Percentiles rank a stretch among this genome's conserved stretches.
These are phyloP conservation scores for Odobenus rosmarus DNA, from an alignment of 2,113 vertebrate genomes.

Conservation along the genomic window DNA sequence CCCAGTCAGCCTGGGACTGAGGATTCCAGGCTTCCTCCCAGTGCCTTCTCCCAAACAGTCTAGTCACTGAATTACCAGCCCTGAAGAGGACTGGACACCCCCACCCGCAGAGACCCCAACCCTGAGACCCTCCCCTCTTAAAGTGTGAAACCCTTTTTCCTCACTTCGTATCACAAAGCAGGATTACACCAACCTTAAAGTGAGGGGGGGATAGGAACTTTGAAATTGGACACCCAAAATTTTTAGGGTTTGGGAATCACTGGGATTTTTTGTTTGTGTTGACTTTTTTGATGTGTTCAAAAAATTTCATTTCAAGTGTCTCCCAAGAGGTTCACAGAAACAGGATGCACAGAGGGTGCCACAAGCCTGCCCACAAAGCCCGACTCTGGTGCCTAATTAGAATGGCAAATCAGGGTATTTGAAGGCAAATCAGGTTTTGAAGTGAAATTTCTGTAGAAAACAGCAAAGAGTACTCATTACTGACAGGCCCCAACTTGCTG, in stretches of 20 bases:
- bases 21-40: neutral
- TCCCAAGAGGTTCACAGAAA: conserved; percentile 59
- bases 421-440: conserved; percentile 63
- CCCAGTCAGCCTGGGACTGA: neutral
- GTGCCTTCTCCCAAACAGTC: neutral
- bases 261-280: conserved; percentile 24
- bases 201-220: neutral
- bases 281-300: conserved; percentile 55
- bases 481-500: conserved; percentile 57
- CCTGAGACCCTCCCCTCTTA: neutral
- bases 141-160: neutral
- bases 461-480: conserved; percentile 28
- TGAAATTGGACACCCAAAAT: neutral
- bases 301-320: conserved; percentile 52
- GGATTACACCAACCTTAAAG: neutral
- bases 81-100: neutral
- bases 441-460: conserved; percentile 64
- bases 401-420: conserved; percentile 59
- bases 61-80: neutral
- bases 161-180: neutral
- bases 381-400: conserved; percentile 43
- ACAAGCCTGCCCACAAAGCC: conserved; percentile 50
- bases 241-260: neutral
- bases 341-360: neutral
- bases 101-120: neutral